Evolutionary conservation across 1,140 invertebrate genomes (phyloP), one percentile per base, ranked within the genome.

Genomic region (Halictus rubicundus): DNA sequence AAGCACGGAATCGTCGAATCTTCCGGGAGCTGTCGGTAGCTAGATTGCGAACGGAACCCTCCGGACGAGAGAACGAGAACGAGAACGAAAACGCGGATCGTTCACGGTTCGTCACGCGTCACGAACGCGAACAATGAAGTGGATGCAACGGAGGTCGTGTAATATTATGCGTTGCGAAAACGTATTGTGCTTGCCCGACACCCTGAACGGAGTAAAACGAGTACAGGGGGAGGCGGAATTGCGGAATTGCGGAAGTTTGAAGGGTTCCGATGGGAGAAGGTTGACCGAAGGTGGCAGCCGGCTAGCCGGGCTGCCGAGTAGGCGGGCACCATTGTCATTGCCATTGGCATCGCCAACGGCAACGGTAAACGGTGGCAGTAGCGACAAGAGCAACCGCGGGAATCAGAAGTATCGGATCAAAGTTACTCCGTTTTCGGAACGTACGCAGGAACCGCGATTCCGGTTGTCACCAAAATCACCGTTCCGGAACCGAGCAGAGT

Each of bases 81-180:
- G 77, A 46, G 49, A 54, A 59, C 37, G 68, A 39, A 64, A 39
- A 46, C 32, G 27, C n/a, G 19, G 46, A 59, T 23, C 27, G 32
- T 32, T 69, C 54, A 52, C 52, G 61, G 71, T 63, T 72, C 88
- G 88, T 89, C 86, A 89, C 88, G 88, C 87, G 82, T 75, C 68
- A 78, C 78, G 87, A 81, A 69, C 82, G 82, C 80, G 85, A 89
- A 89, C 88, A 89, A 89, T 89, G 80, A 85, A 83, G 84, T 85
- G 83, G 86, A 86, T 87, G 85, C 81, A 85, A 73, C 88, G 87
- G 87, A 88, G 86, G 80, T 87, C 80, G 85, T 78, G 85, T 87
- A 86, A 88, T 85, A 81, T 85, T 86, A 85, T 83, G 87, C 85
- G 82, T 89, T 83, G 84, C 85, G 88, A 88, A 88, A 84, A 80